Conservation (phyloP, 2,797 vertebrate species). For the Threskiornis aethiopicus region DNA sequence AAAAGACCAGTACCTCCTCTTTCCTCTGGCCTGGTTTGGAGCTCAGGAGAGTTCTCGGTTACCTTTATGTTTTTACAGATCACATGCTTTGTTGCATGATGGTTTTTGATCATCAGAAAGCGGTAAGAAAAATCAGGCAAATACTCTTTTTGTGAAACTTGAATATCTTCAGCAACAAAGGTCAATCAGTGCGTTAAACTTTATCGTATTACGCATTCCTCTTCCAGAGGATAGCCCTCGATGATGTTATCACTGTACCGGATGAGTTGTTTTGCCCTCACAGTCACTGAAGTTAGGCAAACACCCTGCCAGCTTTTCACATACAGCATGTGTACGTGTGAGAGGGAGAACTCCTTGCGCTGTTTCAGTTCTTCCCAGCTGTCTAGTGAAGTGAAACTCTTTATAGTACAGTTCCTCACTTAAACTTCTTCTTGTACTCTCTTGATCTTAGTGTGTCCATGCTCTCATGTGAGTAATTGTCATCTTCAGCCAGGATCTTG, state of each 20-base stretch:
- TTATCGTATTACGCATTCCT: not conserved
- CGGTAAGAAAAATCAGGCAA: not conserved
- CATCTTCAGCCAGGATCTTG: not conserved
- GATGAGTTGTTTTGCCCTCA: not conserved
- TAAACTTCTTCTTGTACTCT: not conserved
- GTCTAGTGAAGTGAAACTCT: conserved; percentile 29
- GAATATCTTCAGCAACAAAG: not conserved
- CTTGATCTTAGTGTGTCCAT: not conserved
- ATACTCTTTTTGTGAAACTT: not conserved
- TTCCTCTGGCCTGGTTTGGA: not conserved
- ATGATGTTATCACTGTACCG: not conserved
- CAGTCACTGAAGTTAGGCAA: not conserved
- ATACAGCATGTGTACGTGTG: accelerated
- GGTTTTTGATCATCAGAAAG: not conserved
- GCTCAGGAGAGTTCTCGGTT: not conserved
- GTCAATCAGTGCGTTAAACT: not conserved
- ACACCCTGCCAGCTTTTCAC: not conserved
- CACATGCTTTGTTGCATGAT: not conserved
- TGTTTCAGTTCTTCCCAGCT: conserved; percentile 39
- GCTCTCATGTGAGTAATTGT: not conserved
- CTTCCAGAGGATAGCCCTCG: not conserved
- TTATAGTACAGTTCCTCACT: not conserved
- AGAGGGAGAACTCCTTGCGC: not conserved
- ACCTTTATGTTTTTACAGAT: not conserved
- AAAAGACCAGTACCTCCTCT: not conserved